phyloP scores from a whole-genome alignment of 53 echinoderm and acorn worm species.

The Mesocentrotus franciscanus region DNA sequence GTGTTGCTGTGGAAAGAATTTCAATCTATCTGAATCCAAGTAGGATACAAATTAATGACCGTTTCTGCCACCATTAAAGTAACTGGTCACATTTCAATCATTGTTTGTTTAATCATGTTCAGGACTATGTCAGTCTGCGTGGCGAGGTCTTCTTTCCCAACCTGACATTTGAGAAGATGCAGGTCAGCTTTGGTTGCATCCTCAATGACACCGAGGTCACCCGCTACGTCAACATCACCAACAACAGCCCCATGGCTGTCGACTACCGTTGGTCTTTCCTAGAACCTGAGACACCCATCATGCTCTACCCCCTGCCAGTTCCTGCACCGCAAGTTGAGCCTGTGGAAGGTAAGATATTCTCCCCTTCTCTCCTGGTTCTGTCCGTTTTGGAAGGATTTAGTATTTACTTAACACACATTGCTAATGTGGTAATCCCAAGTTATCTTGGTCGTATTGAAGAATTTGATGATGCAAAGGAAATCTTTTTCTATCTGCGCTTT shows the following conservation, averaged over 20 bases:
- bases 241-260: constrained; percentile 97
- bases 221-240: constrained; percentile 96
- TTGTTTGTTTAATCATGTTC: not conserved
- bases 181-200: constrained; percentile 98
- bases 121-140: constrained; percentile 94
- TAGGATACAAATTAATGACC: not conserved
- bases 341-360: constrained; percentile 34
- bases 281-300: constrained; percentile 86
- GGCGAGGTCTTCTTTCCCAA: constrained; percentile 99
- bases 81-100: not conserved
- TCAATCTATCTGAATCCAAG: not conserved
- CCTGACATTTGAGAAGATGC: constrained; percentile 95
- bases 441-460: too few relatives aligned
- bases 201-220: constrained; percentile 99
- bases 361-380: not conserved
- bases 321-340: constrained; percentile 68
- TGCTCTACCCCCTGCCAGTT: constrained; percentile 84
- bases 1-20: not conserved
- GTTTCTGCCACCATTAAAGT: not conserved
- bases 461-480: not conserved
- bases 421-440: too few relatives aligned
- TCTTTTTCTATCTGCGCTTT: not conserved
- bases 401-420: not conserved
- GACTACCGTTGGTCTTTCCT: constrained; percentile 98
- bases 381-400: not conserved